These are phyloP conservation scores for Onychomys arenicola DNA, from an alignment of 2,797 vertebrate genomes.

Conservation along the genomic window DNA sequence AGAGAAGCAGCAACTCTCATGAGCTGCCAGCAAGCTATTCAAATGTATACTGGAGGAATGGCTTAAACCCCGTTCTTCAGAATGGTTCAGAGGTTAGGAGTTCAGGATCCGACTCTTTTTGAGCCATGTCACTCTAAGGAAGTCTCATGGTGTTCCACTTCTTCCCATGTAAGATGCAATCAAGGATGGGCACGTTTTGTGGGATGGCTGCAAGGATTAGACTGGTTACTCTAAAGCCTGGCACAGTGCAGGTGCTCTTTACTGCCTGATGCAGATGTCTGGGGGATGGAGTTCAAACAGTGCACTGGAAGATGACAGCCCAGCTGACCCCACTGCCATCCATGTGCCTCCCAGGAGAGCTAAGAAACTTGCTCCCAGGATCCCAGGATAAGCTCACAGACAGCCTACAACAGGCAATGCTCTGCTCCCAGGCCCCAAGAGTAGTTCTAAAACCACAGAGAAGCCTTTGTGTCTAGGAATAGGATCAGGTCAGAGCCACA, in stretches of 20 bases:
- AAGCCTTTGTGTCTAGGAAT: neutral
- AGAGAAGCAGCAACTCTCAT: conserved; percentile 54
- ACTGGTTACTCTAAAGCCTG: neutral
- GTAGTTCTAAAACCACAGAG: neutral
- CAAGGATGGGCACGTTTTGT: neutral
- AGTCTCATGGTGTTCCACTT: neutral
- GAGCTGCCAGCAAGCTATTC: conserved; percentile 47
- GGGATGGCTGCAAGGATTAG: neutral
- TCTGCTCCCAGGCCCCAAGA: neutral
- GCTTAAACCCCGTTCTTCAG: conserved; percentile 62
- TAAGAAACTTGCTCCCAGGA: neutral
- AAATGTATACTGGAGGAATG: conserved; percentile 57
- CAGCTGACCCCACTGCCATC: neutral
- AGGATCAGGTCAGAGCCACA: neutral
- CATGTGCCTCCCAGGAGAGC: neutral
- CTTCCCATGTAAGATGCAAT: neutral
- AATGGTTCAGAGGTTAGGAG: neutral
- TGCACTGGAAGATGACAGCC: neutral
- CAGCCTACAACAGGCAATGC: neutral
- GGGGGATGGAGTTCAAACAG: neutral
- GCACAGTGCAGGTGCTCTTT: neutral
- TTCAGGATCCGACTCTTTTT: neutral
- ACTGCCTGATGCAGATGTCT: neutral
- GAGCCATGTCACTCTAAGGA: neutral
- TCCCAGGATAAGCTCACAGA: neutral